Conservation (phyloP, 2,113 vertebrate genomes). For the Bothrops jararaca region DNA sequence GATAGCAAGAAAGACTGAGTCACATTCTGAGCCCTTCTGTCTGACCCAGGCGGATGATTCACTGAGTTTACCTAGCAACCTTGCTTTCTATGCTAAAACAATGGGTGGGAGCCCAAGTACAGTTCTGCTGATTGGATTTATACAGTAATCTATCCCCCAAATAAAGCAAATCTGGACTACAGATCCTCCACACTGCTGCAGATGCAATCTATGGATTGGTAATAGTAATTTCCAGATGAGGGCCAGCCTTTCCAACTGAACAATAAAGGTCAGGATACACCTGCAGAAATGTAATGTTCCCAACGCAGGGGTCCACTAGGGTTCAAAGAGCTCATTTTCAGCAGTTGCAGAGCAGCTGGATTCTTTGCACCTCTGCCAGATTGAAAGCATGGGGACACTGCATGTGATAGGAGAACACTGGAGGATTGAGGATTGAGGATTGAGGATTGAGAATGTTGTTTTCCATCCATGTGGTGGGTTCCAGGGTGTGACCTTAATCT, state of each 20-base stretch:
- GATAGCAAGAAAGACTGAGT: no score
- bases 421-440: background rate
- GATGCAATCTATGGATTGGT: background rate
- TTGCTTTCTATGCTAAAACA: no score
- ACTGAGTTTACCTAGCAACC: no score
- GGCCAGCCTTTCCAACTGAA: background rate
- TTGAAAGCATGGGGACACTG: background rate
- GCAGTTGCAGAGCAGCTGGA: background rate
- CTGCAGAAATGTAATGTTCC: background rate
- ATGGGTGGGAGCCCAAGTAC: no score
- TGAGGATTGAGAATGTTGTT: background rate
- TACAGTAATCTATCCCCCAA: no score
- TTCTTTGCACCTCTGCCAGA: background rate
- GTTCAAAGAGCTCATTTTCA: background rate
- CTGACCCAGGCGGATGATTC: background rate
- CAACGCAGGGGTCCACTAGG: background rate
- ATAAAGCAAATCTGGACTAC: no score
- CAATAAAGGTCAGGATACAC: background rate
- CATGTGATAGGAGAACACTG: background rate
- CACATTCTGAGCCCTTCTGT: background rate
- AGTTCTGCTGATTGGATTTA: no score
- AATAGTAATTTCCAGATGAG: background rate
- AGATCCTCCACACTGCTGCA: background rate
- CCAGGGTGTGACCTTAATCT: background rate
- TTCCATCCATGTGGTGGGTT: background rate